A percentile compares a stretch with the other conserved stretches of the same genome.
Evolutionary conservation across 2,888 invertebrate species (phyloP).

Genomic region (Xestoiulus laeticollis): DNA sequence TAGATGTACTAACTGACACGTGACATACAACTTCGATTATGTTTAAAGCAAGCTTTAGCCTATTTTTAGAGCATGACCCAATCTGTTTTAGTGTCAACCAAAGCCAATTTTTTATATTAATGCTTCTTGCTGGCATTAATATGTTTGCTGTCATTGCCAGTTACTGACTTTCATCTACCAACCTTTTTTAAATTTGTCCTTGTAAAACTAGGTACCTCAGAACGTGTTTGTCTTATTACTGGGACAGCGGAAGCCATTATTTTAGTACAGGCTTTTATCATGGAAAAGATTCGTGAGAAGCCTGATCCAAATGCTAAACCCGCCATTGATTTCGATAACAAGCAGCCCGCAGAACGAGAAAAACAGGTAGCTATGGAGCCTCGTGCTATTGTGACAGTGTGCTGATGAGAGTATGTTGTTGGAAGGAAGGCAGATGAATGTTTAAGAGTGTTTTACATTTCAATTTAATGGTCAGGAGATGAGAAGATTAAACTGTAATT

Average conservation of each 20-base stretch:
- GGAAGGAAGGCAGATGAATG: too few species aligned
- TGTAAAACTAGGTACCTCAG: constrained; percentile 80
- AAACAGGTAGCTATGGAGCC: constrained; percentile 72
- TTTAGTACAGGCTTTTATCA: constrained; percentile 90
- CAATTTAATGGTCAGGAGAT: too few species aligned
- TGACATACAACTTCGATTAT: not conserved
- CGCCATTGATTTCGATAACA: constrained; percentile 79
- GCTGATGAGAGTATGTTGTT: not conserved
- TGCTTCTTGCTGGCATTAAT: constrained; percentile 44
- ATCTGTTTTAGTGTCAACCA: not conserved
- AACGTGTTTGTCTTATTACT: constrained; percentile 92
- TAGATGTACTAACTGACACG: not conserved
- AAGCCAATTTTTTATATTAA: not conserved
- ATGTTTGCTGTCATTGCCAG: constrained; percentile 16
- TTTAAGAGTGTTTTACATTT: too few species aligned
- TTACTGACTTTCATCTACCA: constrained; percentile 14
- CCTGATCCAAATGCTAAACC: constrained; percentile 87
- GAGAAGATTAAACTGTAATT: too few species aligned
- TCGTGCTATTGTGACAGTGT: not conserved
- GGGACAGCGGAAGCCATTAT: constrained; percentile 90
- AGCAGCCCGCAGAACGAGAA: constrained; percentile 83
- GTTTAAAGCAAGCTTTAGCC: not conserved
- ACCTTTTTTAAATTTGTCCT: constrained; percentile 41
- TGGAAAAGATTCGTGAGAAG: constrained; percentile 95
- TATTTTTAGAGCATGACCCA: not conserved